Evolutionary conservation across 2,888 invertebrate genomes (phyloP).

Genomic region (Saturnia pavonia): DNA sequence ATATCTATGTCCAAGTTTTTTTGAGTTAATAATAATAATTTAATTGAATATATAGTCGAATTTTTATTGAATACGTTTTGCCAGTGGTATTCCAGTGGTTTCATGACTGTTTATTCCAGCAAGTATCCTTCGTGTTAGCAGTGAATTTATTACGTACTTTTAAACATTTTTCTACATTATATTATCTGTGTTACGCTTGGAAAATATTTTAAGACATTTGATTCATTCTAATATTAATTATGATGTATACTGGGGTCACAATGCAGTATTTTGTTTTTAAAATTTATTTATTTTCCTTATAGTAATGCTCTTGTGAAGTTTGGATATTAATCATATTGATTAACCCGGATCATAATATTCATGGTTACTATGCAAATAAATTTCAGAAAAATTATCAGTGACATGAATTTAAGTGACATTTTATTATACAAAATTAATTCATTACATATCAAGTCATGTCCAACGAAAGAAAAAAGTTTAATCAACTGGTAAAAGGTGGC

Average conservation of each 20-base stretch:
- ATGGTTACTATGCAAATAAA: too few species aligned
- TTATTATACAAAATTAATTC: too few species aligned
- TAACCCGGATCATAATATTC: too few species aligned
- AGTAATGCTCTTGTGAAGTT: too few species aligned
- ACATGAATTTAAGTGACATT: too few species aligned
- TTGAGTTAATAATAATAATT: background rate
- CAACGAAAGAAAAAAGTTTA: background rate
- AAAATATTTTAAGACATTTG: background rate
- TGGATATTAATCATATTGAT: too few species aligned
- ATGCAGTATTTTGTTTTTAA: background rate
- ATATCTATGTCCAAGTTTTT: background rate
- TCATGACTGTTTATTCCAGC: too few species aligned
- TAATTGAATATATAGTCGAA: background rate
- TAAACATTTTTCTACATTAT: background rate
- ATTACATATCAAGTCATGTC: too few species aligned
- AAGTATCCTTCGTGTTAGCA: constrained; percentile 7
- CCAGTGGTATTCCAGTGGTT: background rate
- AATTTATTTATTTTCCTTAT: too few species aligned
- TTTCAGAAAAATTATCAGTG: too few species aligned
- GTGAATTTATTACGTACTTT: background rate
- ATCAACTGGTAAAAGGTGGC: background rate
- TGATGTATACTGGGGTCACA: background rate
- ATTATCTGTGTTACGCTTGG: background rate
- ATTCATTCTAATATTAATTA: background rate
- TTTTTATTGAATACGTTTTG: background rate